Evolutionary conservation across 1,140 invertebrate genomes (phyloP).

Genomic region (Proales similis): DNA sequence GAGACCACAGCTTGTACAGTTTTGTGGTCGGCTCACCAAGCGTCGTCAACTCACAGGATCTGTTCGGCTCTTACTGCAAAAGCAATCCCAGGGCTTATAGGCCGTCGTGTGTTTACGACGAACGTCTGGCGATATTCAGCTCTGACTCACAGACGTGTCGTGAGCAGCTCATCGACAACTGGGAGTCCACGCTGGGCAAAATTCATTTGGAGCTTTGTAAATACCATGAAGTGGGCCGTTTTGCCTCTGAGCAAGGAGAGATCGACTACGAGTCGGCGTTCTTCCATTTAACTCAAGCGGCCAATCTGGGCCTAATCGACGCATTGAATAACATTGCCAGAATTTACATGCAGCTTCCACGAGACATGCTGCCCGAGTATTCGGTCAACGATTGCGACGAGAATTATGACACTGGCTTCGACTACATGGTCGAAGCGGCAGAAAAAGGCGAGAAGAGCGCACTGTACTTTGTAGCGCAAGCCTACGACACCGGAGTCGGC

Average conservation of each 20-base stretch:
- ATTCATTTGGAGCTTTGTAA: conserved; percentile 60
- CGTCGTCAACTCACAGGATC: no score
- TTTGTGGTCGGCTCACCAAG: no score
- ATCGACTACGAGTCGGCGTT: conserved; percentile 57
- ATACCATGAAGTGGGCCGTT: conserved; percentile 59
- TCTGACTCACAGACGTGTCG: conserved; percentile 54
- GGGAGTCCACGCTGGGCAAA: conserved; percentile 44
- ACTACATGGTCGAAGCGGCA: conserved; percentile 55
- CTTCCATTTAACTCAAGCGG: conserved; percentile 54
- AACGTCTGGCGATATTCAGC: conserved; percentile 56
- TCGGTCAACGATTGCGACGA: conserved; percentile 45
- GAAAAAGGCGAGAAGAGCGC: conserved; percentile 56
- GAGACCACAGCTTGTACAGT: no score
- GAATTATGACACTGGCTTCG: conserved; percentile 50
- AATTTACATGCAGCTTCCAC: conserved; percentile 55
- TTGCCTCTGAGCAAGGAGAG: conserved; percentile 51
- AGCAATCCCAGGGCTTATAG: no score
- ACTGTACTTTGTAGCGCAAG: conserved; percentile 57
- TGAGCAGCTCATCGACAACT: conserved; percentile 57
- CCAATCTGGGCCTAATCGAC: conserved; percentile 55
- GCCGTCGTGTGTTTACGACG: no score
- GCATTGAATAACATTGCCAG: conserved; percentile 48
- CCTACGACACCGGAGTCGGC: conserved; percentile 51
- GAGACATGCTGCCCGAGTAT: conserved; percentile 53
- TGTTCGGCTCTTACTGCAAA: no score